These are phyloP conservation scores for Notolabrus celidotus DNA, from an alignment of 2,797 vertebrate species.

Conservation along the genomic window DNA sequence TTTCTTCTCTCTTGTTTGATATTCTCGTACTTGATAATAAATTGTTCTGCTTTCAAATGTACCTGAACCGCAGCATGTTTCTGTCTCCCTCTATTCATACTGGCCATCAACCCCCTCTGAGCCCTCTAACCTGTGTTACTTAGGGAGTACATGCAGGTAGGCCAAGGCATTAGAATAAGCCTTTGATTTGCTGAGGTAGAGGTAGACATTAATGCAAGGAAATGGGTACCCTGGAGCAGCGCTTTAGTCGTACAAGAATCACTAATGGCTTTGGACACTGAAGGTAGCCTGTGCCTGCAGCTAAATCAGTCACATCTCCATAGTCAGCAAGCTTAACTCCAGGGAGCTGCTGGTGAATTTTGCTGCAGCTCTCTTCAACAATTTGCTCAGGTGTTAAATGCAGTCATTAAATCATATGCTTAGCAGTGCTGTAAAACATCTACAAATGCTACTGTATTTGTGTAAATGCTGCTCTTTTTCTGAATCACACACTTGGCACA, in stretches of 20 bases:
- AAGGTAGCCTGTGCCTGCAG: constrained; percentile 80
- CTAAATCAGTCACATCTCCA: constrained; percentile 74
- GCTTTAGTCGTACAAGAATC: constrained; percentile 80
- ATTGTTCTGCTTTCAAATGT: constrained; percentile 84
- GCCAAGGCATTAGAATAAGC: constrained; percentile 63
- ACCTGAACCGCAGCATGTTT: constrained; percentile 41
- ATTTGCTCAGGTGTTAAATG: constrained; percentile 66
- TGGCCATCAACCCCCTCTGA: constrained; percentile 21
- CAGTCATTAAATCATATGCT: constrained; percentile 54
- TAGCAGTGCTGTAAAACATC: constrained; percentile 55
- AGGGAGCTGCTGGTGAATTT: constrained; percentile 55
- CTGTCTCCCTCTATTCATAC: constrained; percentile 46
- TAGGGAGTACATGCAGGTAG: constrained; percentile 41
- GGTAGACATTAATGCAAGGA: constrained; percentile 81
- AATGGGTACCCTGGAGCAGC: constrained; percentile 80
- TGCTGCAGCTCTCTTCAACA: constrained; percentile 46
- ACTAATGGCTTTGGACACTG: constrained; percentile 84
- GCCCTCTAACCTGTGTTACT: constrained; percentile 49
- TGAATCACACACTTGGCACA: constrained; percentile 34
- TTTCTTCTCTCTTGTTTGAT: constrained; percentile 84
- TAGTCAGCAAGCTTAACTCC: constrained; percentile 76
- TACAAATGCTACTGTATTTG: constrained; percentile 36
- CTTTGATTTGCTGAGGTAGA: constrained; percentile 74
- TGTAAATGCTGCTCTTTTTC: constrained; percentile 29
- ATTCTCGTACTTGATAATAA: constrained; percentile 90